These are phyloP conservation scores for Melanotus villosus DNA, from an alignment of 2,888 invertebrate genomes.

Conservation along the genomic window DNA sequence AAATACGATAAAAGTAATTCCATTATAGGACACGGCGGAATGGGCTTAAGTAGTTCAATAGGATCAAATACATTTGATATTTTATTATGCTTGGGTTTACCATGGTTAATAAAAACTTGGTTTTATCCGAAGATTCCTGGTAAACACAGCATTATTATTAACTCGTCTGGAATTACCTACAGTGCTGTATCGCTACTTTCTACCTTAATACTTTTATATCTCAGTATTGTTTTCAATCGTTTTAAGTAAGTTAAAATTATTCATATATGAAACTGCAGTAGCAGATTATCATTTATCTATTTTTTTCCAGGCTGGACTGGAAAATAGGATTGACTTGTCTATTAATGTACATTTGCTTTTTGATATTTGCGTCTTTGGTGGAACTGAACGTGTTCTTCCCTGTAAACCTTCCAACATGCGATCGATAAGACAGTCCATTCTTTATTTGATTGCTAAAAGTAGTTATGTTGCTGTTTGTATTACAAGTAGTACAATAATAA, in stretches of 20 bases:
- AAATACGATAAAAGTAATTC: not conserved
- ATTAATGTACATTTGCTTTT: constrained; percentile 77
- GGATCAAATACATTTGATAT: constrained; percentile 89
- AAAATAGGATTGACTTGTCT: constrained; percentile 79
- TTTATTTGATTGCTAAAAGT: too few relatives aligned
- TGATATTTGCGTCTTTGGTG: constrained; percentile 79
- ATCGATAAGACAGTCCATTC: constrained; percentile 64
- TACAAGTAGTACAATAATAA: too few relatives aligned
- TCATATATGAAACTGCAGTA: not conserved
- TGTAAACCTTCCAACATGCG: constrained; percentile 82
- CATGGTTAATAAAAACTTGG: constrained; percentile 82
- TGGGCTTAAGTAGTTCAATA: constrained; percentile 87
- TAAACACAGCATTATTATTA: constrained; percentile 77
- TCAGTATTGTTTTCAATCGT: constrained; percentile 76
- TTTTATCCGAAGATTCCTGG: constrained; percentile 74
- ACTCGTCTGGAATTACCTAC: constrained; percentile 83
- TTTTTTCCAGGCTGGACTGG: constrained; percentile 73
- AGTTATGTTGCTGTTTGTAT: too few relatives aligned
- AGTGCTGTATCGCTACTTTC: constrained; percentile 82
- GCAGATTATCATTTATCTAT: not conserved
- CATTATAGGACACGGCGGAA: constrained; percentile 77
- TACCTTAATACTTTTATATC: constrained; percentile 79
- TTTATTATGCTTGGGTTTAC: constrained; percentile 81
- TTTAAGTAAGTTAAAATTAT: constrained; percentile 68
- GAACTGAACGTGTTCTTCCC: constrained; percentile 84